These are phyloP conservation scores for Agonopterix heracliana DNA, from an alignment of 2,888 invertebrate genomes.

Conservation along the genomic window DNA sequence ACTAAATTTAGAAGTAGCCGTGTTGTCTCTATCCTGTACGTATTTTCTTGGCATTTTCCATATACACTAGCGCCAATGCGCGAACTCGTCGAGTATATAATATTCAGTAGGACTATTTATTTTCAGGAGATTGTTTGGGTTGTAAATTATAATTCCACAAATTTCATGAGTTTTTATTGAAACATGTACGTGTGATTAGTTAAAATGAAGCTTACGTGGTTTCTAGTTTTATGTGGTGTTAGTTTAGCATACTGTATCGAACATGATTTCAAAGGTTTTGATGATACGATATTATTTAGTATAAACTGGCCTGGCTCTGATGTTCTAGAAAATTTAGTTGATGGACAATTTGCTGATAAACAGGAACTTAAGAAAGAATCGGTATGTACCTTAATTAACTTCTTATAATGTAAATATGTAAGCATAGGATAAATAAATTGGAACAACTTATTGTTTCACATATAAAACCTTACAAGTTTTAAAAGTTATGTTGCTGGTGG, in stretches of 20 bases:
- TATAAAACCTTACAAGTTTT: too few relatives aligned
- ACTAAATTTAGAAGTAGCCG: constrained; percentile 15
- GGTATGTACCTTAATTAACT: not conserved
- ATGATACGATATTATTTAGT: constrained; percentile 87
- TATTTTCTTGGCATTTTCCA: not conserved
- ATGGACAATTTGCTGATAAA: constrained; percentile 33
- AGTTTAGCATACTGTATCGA: constrained; percentile 44
- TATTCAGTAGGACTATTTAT: not conserved
- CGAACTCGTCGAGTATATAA: not conserved
- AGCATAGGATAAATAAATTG: too few relatives aligned
- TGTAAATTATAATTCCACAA: constrained; percentile 1
- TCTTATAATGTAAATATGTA: too few relatives aligned
- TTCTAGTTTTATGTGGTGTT: constrained; percentile 34
- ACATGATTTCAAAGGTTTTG: constrained; percentile 85
- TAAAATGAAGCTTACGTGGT: constrained; percentile 41
- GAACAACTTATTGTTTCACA: too few relatives aligned
- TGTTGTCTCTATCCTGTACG: not conserved
- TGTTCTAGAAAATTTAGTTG: constrained; percentile 36
- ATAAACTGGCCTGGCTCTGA: constrained; percentile 83
- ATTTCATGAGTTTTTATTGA: constrained; percentile 9
- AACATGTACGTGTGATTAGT: constrained; percentile 17
- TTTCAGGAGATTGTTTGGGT: constrained; percentile 3
- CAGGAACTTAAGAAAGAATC: constrained; percentile 29
- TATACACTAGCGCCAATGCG: not conserved
- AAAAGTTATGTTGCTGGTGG: too few relatives aligned